Evolutionary conservation across 2,797 vertebrate species (phyloP).

Genomic region (Bovichtus diacanthus): DNA sequence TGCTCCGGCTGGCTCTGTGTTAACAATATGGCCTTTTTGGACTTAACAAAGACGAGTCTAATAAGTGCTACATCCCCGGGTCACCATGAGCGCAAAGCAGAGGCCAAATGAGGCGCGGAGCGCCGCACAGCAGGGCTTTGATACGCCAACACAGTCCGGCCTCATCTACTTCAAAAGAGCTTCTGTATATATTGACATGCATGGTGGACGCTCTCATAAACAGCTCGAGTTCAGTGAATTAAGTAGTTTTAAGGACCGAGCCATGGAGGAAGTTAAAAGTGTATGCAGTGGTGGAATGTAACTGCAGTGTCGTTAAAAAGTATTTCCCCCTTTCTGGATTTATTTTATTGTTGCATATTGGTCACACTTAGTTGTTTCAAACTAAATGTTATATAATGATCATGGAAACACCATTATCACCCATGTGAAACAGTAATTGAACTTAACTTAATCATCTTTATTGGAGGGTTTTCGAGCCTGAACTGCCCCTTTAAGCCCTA

Average conservation of each 20-base stretch:
- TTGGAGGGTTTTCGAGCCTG: too few species aligned
- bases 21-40: constrained; percentile 12
- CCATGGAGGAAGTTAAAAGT: constrained; percentile 24
- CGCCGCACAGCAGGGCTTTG: constrained; percentile 24
- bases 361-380: too few species aligned
- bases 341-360: too few species aligned
- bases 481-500: too few species aligned
- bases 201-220: constrained; percentile 21
- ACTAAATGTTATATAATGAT: too few species aligned
- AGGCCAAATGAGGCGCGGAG: constrained; percentile 41
- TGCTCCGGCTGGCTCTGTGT: not conserved
- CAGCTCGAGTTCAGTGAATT: not conserved
- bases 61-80: constrained; percentile 28
- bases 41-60: constrained; percentile 23
- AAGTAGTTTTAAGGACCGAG: constrained; percentile 32
- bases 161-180: constrained; percentile 27
- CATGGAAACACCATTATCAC: too few species aligned
- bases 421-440: too few species aligned
- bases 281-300: not conserved
- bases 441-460: too few species aligned
- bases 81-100: constrained; percentile 46
- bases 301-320: too few species aligned
- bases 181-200: constrained; percentile 11
- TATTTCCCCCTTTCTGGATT: too few species aligned
- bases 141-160: not conserved